These are phyloP conservation scores for Enteromius radiatus DNA, from an alignment of 2,797 vertebrate genomes.

Conservation along the genomic window DNA sequence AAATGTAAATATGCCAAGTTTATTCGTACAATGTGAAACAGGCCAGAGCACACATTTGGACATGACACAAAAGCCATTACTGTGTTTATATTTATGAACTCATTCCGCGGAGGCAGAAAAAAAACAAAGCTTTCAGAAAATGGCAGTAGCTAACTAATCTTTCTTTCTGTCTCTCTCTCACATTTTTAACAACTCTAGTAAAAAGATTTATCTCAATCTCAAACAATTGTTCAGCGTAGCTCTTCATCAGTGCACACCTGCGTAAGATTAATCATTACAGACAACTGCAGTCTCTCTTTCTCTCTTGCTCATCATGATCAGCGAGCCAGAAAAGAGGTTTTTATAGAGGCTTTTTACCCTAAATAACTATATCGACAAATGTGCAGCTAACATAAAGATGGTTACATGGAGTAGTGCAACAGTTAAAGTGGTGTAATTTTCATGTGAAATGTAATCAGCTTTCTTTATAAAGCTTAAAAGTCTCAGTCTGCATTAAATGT, in stretches of 20 bases:
- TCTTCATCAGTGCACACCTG: constrained; percentile 4
- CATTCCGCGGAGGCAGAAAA: not conserved
- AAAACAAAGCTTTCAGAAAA: not conserved
- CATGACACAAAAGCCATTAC: not conserved
- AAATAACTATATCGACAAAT: not conserved
- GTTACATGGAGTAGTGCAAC: not conserved
- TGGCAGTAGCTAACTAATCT: not conserved
- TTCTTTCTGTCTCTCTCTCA: not conserved
- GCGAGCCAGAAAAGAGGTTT: not conserved
- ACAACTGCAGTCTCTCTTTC: constrained; percentile 1
- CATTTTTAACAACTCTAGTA: constrained; percentile 12
- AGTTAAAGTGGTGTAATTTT: not conserved
- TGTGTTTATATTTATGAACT: constrained; percentile 17
- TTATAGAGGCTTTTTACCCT: not conserved
- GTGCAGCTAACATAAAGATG: not conserved
- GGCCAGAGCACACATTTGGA: constrained; percentile 7
- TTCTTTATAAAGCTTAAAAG: not conserved
- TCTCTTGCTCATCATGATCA: not conserved
- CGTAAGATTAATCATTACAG: constrained; percentile 17
- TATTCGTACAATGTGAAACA: not conserved
- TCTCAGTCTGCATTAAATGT: no score
- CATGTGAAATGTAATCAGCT: not conserved
- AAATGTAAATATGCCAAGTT: not conserved
- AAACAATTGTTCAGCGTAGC: not conserved
- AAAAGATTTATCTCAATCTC: constrained; percentile 35